Evolutionary conservation across 1,140 invertebrate genomes (phyloP).

Genomic region (Sitophilus oryzae): DNA sequence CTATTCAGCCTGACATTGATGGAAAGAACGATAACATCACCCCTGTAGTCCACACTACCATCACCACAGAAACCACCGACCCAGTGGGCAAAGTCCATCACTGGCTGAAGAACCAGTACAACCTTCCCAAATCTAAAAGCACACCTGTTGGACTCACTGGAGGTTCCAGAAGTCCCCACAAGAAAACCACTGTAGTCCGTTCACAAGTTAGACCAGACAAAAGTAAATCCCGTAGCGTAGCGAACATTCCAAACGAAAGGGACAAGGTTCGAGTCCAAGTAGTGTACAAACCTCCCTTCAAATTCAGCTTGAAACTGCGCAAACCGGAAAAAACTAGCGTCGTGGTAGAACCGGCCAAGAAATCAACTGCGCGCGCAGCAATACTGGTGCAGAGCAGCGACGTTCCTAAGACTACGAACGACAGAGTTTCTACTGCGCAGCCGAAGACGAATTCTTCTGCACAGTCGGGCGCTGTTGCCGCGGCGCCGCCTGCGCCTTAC

Average conservation of each 20-base stretch:
- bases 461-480: background rate
- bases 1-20: slow-evolving; percentile 52
- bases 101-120: slow-evolving; percentile 64
- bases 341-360: slow-evolving; percentile 30
- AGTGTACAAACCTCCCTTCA: slow-evolving; percentile 79
- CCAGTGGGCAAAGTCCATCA: slow-evolving; percentile 76
- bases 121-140: slow-evolving; percentile 63
- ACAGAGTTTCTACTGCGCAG: no score
- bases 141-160: slow-evolving; percentile 58
- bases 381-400: slow-evolving; percentile 46
- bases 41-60: slow-evolving; percentile 36
- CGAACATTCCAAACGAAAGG: slow-evolving; percentile 48
- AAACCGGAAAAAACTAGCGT: slow-evolving; percentile 58
- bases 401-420: slow-evolving; percentile 32
- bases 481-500: slow-evolving; percentile 5
- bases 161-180: slow-evolving; percentile 36
- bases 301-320: slow-evolving; percentile 72
- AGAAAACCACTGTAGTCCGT: slow-evolving; percentile 41
- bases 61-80: slow-evolving; percentile 53
- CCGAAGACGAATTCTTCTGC: no score
- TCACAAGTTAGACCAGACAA: slow-evolving; percentile 39
- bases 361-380: slow-evolving; percentile 45
- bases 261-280: slow-evolving; percentile 72
- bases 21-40: slow-evolving; percentile 39
- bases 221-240: slow-evolving; percentile 44